phyloP scores from a whole-genome alignment of 2,888 invertebrate species.

The Drosophila hawaiiensis region DNA sequence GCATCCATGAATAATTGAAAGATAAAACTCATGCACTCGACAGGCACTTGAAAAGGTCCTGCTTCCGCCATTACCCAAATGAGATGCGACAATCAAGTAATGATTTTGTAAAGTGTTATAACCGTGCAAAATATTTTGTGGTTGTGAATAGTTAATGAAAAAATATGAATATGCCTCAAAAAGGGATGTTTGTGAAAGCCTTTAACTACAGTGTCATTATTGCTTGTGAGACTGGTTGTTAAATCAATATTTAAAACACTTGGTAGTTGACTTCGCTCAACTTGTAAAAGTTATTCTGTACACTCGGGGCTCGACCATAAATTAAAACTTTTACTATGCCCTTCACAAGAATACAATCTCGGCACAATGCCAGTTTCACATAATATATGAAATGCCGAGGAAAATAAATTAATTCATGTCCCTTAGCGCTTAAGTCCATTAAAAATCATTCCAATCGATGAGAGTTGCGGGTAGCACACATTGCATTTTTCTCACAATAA shows the following conservation, averaged over 20 bases:
- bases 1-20: conserved; percentile 32
- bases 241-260: conserved; percentile 20
- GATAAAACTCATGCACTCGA: conserved; percentile 11
- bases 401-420: conserved; percentile 67
- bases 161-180: not conserved
- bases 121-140: conserved; percentile 20
- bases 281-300: not conserved
- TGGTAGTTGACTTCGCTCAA: not conserved
- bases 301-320: conserved; percentile 12
- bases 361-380: conserved; percentile 5
- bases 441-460: conserved; percentile 74
- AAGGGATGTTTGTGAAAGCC: not conserved
- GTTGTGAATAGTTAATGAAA: conserved; percentile 12
- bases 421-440: conserved; percentile 67
- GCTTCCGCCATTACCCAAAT: conserved; percentile 1
- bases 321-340: conserved; percentile 19
- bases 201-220: not conserved
- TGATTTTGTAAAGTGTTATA: conserved; percentile 14
- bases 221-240: not conserved
- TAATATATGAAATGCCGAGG: conserved; percentile 21
- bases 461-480: conserved; percentile 51
- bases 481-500: conserved; percentile 81
- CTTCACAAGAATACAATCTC: conserved; percentile 32
- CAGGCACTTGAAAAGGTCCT: conserved; percentile 18
- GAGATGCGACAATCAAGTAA: conserved; percentile 36